Evolutionary conservation across 1,140 invertebrate genomes (phyloP).

Genomic region (Cecropterus lyciades): DNA sequence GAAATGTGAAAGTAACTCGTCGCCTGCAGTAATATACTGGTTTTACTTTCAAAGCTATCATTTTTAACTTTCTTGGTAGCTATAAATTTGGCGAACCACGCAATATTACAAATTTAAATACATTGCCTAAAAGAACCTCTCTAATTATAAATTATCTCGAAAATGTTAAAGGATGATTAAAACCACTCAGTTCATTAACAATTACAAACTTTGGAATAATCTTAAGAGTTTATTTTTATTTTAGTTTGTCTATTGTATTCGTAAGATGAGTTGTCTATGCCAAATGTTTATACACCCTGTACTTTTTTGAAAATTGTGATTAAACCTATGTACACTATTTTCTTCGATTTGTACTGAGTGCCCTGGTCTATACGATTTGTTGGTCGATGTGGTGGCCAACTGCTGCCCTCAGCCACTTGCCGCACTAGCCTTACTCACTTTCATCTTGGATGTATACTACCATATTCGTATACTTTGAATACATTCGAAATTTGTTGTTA

Average conservation of each 20-base stretch:
- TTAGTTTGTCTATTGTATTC: slow-evolving; percentile 57
- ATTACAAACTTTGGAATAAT: slow-evolving; percentile 69
- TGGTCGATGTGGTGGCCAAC: neutral
- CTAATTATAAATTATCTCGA: slow-evolving; percentile 48
- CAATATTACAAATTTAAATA: slow-evolving; percentile 38
- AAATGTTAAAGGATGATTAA: slow-evolving; percentile 55
- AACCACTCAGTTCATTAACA: slow-evolving; percentile 52
- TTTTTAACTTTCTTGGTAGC: slow-evolving; percentile 35
- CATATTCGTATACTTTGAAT: slow-evolving; percentile 20
- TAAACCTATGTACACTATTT: slow-evolving; percentile 48
- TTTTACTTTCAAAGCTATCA: neutral
- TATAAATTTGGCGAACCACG: slow-evolving; percentile 55
- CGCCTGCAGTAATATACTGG: too few relatives aligned
- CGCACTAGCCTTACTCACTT: slow-evolving; percentile 30
- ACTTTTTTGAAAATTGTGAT: slow-evolving; percentile 59
- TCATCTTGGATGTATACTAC: slow-evolving; percentile 20
- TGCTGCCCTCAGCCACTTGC: neutral
- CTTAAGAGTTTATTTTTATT: slow-evolving; percentile 68
- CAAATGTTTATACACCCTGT: slow-evolving; percentile 73
- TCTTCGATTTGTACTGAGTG: slow-evolving; percentile 29
- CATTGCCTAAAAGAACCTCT: slow-evolving; percentile 81
- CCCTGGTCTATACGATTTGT: slow-evolving; percentile 16
- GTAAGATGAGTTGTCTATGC: slow-evolving; percentile 67
- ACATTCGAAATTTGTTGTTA: slow-evolving; percentile 33
- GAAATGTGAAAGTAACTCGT: too few relatives aligned